Conservation (phyloP, 2,888 invertebrate species). For the Patella ulyssiponensis region DNA sequence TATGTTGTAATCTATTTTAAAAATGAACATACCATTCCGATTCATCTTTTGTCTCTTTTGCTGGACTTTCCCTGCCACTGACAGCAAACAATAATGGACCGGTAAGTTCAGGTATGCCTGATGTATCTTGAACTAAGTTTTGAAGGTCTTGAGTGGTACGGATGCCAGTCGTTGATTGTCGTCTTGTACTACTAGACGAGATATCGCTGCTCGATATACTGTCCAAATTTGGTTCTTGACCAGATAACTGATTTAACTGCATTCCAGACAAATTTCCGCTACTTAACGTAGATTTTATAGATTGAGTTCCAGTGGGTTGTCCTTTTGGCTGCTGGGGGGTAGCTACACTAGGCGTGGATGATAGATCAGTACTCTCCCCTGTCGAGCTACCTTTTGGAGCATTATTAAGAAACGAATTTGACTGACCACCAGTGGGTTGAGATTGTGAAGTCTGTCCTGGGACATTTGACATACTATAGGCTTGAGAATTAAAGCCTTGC, state of each 20-base stretch:
- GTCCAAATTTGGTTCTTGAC: neutral
- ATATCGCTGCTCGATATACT: neutral
- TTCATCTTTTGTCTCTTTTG: conserved; percentile 40
- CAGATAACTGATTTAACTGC: neutral
- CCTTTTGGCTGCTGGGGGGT: neutral
- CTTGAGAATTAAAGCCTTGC: neutral
- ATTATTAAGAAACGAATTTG: neutral
- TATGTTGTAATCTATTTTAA: neutral
- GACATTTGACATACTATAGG: conserved; percentile 2
- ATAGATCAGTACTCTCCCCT: too few relatives aligned
- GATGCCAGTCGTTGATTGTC: neutral
- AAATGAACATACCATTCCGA: neutral
- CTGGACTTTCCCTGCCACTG: conserved; percentile 43
- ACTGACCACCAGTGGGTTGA: neutral
- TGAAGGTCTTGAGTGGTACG: neutral
- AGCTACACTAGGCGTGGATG: neutral
- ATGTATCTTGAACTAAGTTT: conserved; percentile 10
- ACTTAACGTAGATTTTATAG: neutral
- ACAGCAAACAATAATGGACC: conserved; percentile 41
- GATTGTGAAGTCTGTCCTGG: neutral
- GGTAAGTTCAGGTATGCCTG: conserved; percentile 16
- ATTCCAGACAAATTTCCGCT: conserved; percentile 3
- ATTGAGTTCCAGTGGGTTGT: neutral
- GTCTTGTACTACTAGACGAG: neutral
- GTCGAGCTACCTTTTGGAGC: neutral